Percentiles rank a stretch among this genome's conserved stretches.
Conservation (phyloP, 2,113 vertebrate species). For the Acanthisitta chloris region DNA sequence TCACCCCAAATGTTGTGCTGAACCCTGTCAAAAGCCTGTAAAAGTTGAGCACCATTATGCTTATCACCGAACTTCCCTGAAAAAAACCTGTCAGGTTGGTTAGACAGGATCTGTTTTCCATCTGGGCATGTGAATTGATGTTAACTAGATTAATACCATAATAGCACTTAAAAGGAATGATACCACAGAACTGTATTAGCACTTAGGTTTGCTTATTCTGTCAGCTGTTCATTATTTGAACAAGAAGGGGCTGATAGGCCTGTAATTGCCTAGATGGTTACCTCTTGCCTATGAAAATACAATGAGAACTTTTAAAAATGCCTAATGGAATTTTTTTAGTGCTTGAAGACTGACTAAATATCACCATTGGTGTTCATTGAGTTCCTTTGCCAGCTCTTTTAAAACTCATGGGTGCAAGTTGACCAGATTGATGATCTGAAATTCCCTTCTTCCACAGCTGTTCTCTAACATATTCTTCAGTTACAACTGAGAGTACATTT, state of each 20-base stretch:
- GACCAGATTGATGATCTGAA: background rate
- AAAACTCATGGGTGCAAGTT: background rate
- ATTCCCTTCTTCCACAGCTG: background rate
- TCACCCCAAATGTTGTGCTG: background rate
- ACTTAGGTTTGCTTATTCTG: background rate
- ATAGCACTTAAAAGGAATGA: background rate
- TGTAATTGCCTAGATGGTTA: background rate
- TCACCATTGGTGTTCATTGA: background rate
- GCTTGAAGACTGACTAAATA: background rate
- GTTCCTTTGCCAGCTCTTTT: background rate
- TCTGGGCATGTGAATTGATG: background rate
- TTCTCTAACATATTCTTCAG: background rate
- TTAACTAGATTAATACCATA: background rate
- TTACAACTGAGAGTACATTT: background rate
- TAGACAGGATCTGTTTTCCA: background rate
- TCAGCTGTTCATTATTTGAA: background rate
- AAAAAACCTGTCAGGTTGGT: background rate
- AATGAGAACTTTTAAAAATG: background rate
- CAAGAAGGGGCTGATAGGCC: background rate
- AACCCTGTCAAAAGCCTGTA: background rate
- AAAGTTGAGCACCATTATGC: background rate
- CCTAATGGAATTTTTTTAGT: background rate
- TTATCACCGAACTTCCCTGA: background rate
- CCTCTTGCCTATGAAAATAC: background rate
- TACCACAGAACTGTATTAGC: background rate